A percentile compares a stretch with the other conserved stretches of the same genome.
Evolutionary conservation across 2,113 vertebrate species (phyloP).

Genomic region (Talpa occidentalis): DNA sequence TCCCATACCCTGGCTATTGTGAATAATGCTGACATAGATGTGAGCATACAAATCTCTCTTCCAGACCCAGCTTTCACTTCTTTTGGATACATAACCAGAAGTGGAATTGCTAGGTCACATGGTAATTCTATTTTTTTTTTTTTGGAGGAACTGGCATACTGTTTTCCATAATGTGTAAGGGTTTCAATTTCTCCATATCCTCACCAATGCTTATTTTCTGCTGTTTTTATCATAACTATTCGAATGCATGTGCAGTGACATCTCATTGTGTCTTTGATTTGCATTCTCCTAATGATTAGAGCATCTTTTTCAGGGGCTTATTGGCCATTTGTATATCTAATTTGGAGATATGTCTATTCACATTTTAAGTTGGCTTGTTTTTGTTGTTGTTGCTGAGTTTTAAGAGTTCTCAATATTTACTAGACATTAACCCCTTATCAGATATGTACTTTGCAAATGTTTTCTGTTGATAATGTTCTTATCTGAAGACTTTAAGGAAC

Average conservation of each 20-base stretch:
- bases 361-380: not conserved
- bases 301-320: not conserved
- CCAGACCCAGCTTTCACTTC: not conserved
- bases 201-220: conserved; percentile 32
- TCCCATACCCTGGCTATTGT: not conserved
- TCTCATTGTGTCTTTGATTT: conserved; percentile 40
- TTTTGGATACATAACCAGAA: not conserved
- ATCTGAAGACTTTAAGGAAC: conserved; percentile 37
- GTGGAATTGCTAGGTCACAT: not conserved
- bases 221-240: not conserved
- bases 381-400: conserved; percentile 10
- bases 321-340: not conserved
- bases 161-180: not conserved
- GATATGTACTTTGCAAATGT: not conserved
- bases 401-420: not conserved
- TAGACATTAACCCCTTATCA: not conserved
- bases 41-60: not conserved
- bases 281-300: not conserved
- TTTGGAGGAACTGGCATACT: not conserved
- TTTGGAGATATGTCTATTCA: not conserved
- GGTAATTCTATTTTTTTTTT: not conserved
- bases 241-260: not conserved
- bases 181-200: not conserved
- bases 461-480: not conserved
- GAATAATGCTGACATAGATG: conserved; percentile 26